phyloP scores from a whole-genome alignment of 2,888 invertebrate species.

The Calameuta filiformis region DNA sequence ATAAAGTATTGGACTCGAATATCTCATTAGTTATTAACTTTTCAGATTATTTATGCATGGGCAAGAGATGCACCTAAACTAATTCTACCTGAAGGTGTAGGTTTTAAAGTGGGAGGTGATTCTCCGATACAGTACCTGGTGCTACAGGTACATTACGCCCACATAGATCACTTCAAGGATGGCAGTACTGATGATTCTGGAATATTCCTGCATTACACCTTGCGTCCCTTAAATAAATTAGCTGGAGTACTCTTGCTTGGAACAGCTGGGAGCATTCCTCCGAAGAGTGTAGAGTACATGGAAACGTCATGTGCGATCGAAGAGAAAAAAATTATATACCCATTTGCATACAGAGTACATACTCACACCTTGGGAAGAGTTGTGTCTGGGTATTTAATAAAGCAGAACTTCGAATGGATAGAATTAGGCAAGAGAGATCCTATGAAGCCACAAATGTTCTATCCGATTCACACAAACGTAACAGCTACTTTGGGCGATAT shows the following conservation, averaged over 20 bases:
- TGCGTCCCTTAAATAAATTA: constrained; percentile 80
- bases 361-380: constrained; percentile 90
- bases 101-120: constrained; percentile 89
- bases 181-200: constrained; percentile 87
- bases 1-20: constrained; percentile 65
- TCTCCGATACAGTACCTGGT: constrained; percentile 90
- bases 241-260: constrained; percentile 94
- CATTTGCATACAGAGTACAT: constrained; percentile 95
- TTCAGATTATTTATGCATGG: constrained; percentile 93
- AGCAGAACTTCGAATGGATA: constrained; percentile 80
- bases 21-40: not conserved
- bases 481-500: constrained; percentile 78
- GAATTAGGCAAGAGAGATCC: constrained; percentile 89
- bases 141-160: constrained; percentile 91
- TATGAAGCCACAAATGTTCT: constrained; percentile 94
- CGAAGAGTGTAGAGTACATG: constrained; percentile 81
- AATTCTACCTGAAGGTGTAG: constrained; percentile 85
- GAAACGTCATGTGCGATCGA: constrained; percentile 87
- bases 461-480: constrained; percentile 76
- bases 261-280: constrained; percentile 83
- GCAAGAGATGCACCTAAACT: constrained; percentile 90
- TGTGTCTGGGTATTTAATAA: constrained; percentile 80
- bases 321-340: constrained; percentile 87
- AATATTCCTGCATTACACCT: constrained; percentile 82
- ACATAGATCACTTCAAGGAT: constrained; percentile 74